These are phyloP conservation scores for Rattus norvegicus DNA, from an alignment of 2,113 vertebrate species.

Conservation along the genomic window GRCr8 NC_086033.1:10187001-10187500, in stretches of 20 bases:
- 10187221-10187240: not conserved
- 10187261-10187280: not conserved
- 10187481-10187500: not conserved
- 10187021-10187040: not conserved
- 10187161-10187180: not conserved
- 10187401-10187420: not conserved
- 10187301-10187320: not conserved
- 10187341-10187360: not conserved
- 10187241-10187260: no score
- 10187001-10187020: not conserved
- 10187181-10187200: fast-evolving
- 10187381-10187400: not conserved
- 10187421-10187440: not conserved
- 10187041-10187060: not conserved
- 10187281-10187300: no score
- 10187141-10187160: no score
- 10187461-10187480: not conserved
- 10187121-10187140: not conserved
- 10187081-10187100: fast-evolving
- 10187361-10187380: fast-evolving
- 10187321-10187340: not conserved
- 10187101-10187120: no score
- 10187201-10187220: not conserved
- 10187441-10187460: not conserved
- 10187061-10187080: not conserved